Percentiles rank a stretch among this genome's conserved stretches.
Conservation (phyloP, 2,888 invertebrate genomes). For the Hyposoter dolosus region DNA sequence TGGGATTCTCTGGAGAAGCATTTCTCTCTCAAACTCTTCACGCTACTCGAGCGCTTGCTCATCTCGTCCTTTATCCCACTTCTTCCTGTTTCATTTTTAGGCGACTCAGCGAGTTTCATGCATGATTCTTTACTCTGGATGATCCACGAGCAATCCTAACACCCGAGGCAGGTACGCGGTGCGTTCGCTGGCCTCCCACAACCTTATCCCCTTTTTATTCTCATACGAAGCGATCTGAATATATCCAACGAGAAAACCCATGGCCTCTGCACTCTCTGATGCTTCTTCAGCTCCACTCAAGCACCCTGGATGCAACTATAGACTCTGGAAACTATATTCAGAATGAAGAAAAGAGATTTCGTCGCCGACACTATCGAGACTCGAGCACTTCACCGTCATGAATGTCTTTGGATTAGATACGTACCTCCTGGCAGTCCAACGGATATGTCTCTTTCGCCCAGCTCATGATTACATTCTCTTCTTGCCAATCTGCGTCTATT, state of each 20-base stretch:
- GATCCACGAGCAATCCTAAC: constrained; percentile 2
- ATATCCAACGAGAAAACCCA: constrained; percentile 36
- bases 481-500: constrained; percentile 53
- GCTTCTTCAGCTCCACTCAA: constrained; percentile 30
- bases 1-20: constrained; percentile 59
- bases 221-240: constrained; percentile 56
- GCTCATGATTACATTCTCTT: constrained; percentile 32
- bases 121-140: constrained; percentile 12
- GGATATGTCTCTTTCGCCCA: constrained; percentile 40
- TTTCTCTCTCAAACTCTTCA: constrained; percentile 3
- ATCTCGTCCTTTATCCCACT: constrained; percentile 4
- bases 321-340: constrained; percentile 35
- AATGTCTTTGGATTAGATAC: constrained; percentile 64
- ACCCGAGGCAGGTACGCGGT: not conserved
- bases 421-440: constrained; percentile 45
- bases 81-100: constrained; percentile 40
- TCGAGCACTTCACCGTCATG: constrained; percentile 42
- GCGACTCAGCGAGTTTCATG: constrained; percentile 32
- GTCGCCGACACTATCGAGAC: constrained; percentile 36
- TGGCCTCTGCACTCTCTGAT: not conserved
- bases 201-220: constrained; percentile 55
- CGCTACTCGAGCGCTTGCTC: constrained; percentile 12
- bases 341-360: constrained; percentile 30
- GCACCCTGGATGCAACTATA: constrained; percentile 41
- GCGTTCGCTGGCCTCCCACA: constrained; percentile 23